Evolutionary conservation across 2,113 vertebrate genomes (phyloP), one percentile per base, ranked within the genome.

Genomic region (Thalassoma bifasciatum): DNA sequence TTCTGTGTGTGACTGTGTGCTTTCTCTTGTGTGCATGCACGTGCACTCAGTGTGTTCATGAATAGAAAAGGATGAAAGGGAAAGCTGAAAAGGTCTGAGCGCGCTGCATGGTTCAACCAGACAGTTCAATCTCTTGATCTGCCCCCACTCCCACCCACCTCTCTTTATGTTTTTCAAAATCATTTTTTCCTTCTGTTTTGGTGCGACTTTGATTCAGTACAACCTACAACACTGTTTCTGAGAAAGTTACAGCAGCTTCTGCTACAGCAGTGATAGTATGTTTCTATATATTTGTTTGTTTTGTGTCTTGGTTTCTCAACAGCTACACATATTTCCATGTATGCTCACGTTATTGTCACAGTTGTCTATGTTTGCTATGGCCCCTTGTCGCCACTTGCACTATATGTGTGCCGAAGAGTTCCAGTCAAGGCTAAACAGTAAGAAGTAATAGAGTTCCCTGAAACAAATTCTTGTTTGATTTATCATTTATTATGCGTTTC

Each of bases 1-100:
- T 52, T 58, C 65, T 77, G 65, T 73, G 74, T 37, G 50, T n/a
- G 65, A 66, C 71, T 69, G 77, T 73, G 79, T 81, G 63, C 75
- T 82, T 88, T 77, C 75, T 79, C 72, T 75, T 44, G 75, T 62
- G 73, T 66, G 76, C 54, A 21, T 71, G 81, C 75, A 84, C 75
- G 60, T 87, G 77, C 78, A 67, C 73, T 68, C 49, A 4, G 72
- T 49, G 58, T 63, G 12, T 75, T 82, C 57, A 16, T 89, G 88
- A 91, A 89, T 73, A 86, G 88, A 82, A 69, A 71, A 83, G 71
- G 85, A 90, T 90, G 75, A 90, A 91, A 91, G 76, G 84, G 70
- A 91, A 85, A 62, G 72, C 79, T 83, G 81, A 90, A 90, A 91
- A 86, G 85, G 81, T 86, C 83, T 79, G 62, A 81, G 76, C 19